Evolutionary conservation across 1,140 invertebrate species (phyloP).

Genomic region (Brachionus paranguensis): DNA sequence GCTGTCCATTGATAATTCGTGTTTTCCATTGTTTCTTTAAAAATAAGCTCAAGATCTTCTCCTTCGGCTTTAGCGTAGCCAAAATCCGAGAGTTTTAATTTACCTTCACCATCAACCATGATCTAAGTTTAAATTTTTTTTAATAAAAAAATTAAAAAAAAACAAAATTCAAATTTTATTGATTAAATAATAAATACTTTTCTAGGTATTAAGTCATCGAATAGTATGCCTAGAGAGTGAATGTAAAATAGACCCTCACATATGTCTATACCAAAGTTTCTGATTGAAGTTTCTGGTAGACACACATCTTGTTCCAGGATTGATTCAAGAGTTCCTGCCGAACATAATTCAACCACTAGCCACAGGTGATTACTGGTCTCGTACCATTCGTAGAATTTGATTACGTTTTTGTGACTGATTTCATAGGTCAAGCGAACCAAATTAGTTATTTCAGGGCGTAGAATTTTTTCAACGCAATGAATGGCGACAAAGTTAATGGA

Average conservation of each 20-base stretch:
- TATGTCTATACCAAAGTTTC: constrained; percentile 52
- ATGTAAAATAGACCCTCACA: constrained; percentile 52
- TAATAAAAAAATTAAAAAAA: neutral
- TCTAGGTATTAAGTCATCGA: constrained; percentile 52
- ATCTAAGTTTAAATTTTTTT: constrained; percentile 43
- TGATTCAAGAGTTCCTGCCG: constrained; percentile 51
- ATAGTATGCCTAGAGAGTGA: constrained; percentile 53
- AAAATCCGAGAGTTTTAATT: constrained; percentile 54
- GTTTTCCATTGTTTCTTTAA: constrained; percentile 44
- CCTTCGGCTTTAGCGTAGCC: constrained; percentile 52
- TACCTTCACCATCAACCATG: constrained; percentile 51
- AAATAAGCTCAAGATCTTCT: constrained; percentile 53
- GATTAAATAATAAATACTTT: constrained; percentile 46
- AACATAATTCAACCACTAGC: constrained; percentile 56
- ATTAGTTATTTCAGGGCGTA: constrained; percentile 53
- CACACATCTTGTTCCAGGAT: constrained; percentile 51
- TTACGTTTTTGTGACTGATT: constrained; percentile 52
- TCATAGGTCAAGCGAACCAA: constrained; percentile 55
- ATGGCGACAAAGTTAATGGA: constrained; percentile 56
- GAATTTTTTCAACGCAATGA: constrained; percentile 55
- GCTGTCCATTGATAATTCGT: constrained; percentile 42
- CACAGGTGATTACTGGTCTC: constrained; percentile 56
- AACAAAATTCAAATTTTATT: too few relatives aligned
- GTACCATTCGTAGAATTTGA: constrained; percentile 57
- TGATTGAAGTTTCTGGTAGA: constrained; percentile 51